phyloP scores from a whole-genome alignment of 2,797 vertebrate species.

The Threskiornis aethiopicus region DNA sequence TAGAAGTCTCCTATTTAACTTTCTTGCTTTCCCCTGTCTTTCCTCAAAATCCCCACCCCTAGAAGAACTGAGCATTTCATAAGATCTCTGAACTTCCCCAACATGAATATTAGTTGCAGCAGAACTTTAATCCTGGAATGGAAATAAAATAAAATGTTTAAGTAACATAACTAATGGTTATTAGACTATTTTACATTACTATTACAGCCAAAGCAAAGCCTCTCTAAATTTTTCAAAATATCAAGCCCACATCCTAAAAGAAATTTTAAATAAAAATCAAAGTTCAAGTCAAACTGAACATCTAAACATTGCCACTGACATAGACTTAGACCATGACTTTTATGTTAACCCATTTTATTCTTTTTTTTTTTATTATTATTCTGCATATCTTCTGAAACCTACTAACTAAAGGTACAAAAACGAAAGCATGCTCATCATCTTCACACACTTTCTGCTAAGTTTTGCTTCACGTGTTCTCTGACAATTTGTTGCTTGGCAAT shows the following conservation, averaged over 20 bases:
- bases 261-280: background rate
- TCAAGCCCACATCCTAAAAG: background rate
- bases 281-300: background rate
- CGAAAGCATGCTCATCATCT: background rate
- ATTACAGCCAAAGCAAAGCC: background rate
- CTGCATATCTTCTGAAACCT: background rate
- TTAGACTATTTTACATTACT: background rate
- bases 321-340: background rate
- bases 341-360: background rate
- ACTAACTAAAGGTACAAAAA: background rate
- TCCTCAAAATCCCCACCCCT: background rate
- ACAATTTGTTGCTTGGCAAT: background rate
- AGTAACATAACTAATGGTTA: background rate
- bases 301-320: background rate
- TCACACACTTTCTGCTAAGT: background rate
- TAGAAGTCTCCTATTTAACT: background rate
- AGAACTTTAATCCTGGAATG: background rate
- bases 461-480: background rate
- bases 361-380: background rate
- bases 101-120: background rate
- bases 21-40: background rate
- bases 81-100: background rate
- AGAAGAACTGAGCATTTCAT: background rate
- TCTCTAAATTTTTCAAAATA: background rate
- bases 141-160: background rate